These are phyloP conservation scores for Calliopum simillimum DNA, from an alignment of 2,888 invertebrate genomes.

Conservation along the genomic window DNA sequence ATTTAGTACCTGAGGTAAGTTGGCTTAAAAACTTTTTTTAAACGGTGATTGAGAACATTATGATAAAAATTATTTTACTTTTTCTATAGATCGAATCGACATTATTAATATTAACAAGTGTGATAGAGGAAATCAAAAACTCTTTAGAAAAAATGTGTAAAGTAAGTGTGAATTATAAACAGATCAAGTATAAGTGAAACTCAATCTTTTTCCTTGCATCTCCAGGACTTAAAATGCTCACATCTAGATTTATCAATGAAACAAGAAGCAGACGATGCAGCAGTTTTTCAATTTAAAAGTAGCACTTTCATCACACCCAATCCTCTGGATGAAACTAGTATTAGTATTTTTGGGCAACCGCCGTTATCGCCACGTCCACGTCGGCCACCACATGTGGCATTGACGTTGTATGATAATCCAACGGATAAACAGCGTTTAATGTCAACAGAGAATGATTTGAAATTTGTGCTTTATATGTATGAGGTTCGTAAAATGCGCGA, in stretches of 20 bases:
- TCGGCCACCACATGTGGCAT: constrained; percentile 54
- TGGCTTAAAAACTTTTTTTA: not conserved
- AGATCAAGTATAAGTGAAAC: not conserved
- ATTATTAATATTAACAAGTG: constrained; percentile 71
- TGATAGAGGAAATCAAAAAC: constrained; percentile 72
- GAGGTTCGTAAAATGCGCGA: constrained; percentile 65
- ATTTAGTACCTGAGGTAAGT: constrained; percentile 75
- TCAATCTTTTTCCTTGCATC: not conserved
- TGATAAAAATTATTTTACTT: constrained; percentile 17
- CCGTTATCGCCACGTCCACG: constrained; percentile 54
- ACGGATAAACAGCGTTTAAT: constrained; percentile 53
- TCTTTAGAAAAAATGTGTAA: constrained; percentile 74
- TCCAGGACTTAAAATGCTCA: constrained; percentile 60
- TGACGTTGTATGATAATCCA: constrained; percentile 54
- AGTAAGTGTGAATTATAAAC: constrained; percentile 51
- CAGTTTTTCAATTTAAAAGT: constrained; percentile 54
- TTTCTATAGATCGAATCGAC: constrained; percentile 74
- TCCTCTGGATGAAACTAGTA: constrained; percentile 42
- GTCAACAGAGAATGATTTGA: constrained; percentile 60
- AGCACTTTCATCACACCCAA: constrained; percentile 48
- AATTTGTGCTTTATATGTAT: constrained; percentile 64
- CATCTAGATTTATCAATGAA: constrained; percentile 58
- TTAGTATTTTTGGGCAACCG: constrained; percentile 33
- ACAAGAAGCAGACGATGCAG: constrained; percentile 52
- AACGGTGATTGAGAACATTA: no score